phyloP scores from a whole-genome alignment of 1,140 invertebrate species.

The Neotoxoptera formosana region DNA sequence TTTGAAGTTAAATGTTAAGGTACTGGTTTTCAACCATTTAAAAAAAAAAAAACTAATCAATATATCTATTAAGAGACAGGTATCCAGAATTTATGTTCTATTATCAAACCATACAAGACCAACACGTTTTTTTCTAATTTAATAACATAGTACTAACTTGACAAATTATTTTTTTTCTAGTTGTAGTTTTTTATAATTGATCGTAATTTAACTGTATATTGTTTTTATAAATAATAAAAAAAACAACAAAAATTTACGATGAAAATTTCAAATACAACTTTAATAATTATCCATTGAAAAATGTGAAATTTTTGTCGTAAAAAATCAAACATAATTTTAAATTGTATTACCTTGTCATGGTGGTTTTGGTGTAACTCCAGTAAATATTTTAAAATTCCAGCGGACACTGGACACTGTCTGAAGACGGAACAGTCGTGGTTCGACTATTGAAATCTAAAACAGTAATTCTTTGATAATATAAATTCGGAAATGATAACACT shows the following conservation, averaged over 20 bases:
- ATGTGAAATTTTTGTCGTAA: neutral
- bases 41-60: neutral
- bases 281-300: neutral
- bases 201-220: neutral
- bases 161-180: neutral
- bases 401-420: neutral
- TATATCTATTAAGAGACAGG: neutral
- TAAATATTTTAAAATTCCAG: conserved; percentile 16
- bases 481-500: neutral
- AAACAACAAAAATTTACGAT: neutral
- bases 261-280: neutral
- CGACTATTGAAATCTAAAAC: conserved; percentile 15
- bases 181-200: neutral
- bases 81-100: neutral
- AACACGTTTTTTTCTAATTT: neutral
- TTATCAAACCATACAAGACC: neutral
- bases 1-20: neutral
- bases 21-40: too few species aligned
- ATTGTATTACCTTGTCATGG: conserved; percentile 37
- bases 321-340: neutral
- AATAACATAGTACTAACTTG: neutral
- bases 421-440: neutral
- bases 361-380: neutral
- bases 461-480: conserved; percentile 47
- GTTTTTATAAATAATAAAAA: neutral